Evolutionary conservation across 53 echinoderm and acorn worm species (phyloP), one percentile per base, ranked within the genome.

Genomic region (Zoroaster sp.): DNA sequence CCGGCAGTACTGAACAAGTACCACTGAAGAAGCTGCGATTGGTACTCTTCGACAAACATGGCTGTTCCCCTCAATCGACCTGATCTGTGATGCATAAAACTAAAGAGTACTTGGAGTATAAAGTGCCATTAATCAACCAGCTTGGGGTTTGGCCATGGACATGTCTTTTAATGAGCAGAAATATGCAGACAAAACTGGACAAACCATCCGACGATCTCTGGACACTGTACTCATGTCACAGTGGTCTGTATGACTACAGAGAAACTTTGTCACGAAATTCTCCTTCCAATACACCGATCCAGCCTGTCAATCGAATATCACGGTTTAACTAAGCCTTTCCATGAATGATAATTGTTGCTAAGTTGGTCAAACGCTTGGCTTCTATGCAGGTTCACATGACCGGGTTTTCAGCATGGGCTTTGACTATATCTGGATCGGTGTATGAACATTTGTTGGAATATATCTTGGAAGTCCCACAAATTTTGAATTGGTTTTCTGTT

Each of bases 251-350:
- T 82, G 8, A 68, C 66, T 66, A 7, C 68, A 45, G 67, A 42
- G 82, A 82, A 68, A 82, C 69, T 82, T 82, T 82, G 82, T 82
- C 68, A 43, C 1, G 43, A 82, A 68, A 82, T 37, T 39, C 4
- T 2, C 38, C 8, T 4, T 74, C n/a, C n/a, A n/a, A n/a, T n/a
- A n/a, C n/a, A n/a, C n/a, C n/a, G n/a, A n/a, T n/a, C n/a, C n/a
- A n/a, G n/a, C n/a, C n/a, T n/a, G n/a, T n/a, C n/a, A n/a, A n/a
- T n/a, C n/a, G n/a, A n/a, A n/a, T n/a, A n/a, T n/a, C n/a, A n/a
- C n/a, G n/a, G n/a, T n/a, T n/a, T n/a, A n/a, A n/a, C n/a, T n/a
- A n/a, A n/a, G n/a, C n/a, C n/a, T n/a, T n/a, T n/a, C n/a, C n/a
- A n/a, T n/a, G n/a, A n/a, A n/a, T n/a, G n/a, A n/a, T n/a, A n/a